Percentiles rank a stretch among this genome's conserved stretches.
These are phyloP conservation scores for Arizona elegans DNA, from an alignment of 2,113 vertebrate genomes.

Conservation along the genomic window DNA sequence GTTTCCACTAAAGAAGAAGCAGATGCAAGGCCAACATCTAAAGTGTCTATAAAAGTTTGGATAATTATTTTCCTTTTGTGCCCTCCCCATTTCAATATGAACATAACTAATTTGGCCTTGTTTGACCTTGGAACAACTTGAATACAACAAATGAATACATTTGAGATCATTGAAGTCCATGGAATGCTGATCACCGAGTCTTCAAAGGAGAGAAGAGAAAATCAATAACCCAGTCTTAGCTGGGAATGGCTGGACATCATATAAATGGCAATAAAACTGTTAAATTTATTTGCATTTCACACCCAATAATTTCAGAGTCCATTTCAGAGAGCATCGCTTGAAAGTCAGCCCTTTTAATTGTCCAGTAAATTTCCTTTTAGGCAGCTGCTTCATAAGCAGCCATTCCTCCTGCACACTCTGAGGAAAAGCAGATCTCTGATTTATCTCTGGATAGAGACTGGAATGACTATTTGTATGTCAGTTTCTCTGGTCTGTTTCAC, in stretches of 20 bases:
- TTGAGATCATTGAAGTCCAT: conserved; percentile 48
- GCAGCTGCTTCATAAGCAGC: conserved; percentile 55
- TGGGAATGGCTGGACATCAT: conserved; percentile 47
- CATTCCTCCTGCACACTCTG: conserved; percentile 20
- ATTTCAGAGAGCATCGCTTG: conserved; percentile 60
- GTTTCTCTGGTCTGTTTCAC: conserved; percentile 35
- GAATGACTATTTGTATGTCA: not conserved
- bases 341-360: conserved; percentile 66
- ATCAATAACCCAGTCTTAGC: conserved; percentile 22
- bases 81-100: conserved; percentile 3
- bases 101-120: conserved; percentile 11
- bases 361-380: conserved; percentile 59
- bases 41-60: conserved; percentile 27
- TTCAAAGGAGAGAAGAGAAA: not conserved
- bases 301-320: conserved; percentile 66
- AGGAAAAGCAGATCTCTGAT: conserved; percentile 52
- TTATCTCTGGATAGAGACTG: conserved; percentile 33
- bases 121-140: not conserved
- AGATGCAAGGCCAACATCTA: conserved; percentile 9
- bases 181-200: conserved; percentile 25
- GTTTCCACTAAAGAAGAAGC: not conserved
- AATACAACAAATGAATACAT: not conserved
- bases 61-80: conserved; percentile 27
- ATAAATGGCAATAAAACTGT: conserved; percentile 64
- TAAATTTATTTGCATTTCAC: conserved; percentile 73